Evolutionary conservation across 1,140 invertebrate species (phyloP), one percentile per base, ranked within the genome.

Genomic region (Philopotamus ludificatus): DNA sequence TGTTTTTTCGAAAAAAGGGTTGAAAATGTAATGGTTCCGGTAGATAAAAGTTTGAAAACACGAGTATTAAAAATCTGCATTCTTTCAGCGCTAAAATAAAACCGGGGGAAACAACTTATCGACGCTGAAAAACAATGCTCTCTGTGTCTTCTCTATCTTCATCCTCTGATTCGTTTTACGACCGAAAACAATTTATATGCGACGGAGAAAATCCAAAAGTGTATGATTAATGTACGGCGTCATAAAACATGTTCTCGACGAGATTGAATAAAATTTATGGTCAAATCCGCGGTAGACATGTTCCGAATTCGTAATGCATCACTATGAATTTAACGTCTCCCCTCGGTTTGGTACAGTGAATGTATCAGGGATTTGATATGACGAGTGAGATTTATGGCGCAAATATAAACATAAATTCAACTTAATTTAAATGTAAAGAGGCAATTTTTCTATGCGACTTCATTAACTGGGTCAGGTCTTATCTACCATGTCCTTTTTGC

Each of bases 101-200:
- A 7, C 49, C 49, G 25, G n/a, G 26, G 51, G 51, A 55, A 55
- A 55, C 25, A 25, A 25, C 25, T 25, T 55, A 55, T 55, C 51
- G 51, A 15, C 39, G 39, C 39, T 55, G 51, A 55, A 55, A 34
- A 55, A 34, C 28, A 34, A 34, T 34, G 4, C 4, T 34, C 4
- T 34, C 28, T 34, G 28, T 34, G 28, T 34, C 12, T 12, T 34
- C 44, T 8, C 4, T 47, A n/a, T n/a, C n/a, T n/a, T n/a, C n/a
- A n/a, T n/a, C n/a, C n/a, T n/a, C n/a, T n/a, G n/a, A n/a, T n/a
- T n/a, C n/a, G n/a, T n/a, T n/a, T n/a, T n/a, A 47, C 8, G 18
- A 15, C 4, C 4, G 18, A 47, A 47, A 15, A 47, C 7, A 47
- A 47, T 15, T 15, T 47, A 47, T 16, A 47, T 47, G 4, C 44